phyloP scores from a whole-genome alignment of 2,113 vertebrate genomes.

The Coryphaenoides rupestris region DNA sequence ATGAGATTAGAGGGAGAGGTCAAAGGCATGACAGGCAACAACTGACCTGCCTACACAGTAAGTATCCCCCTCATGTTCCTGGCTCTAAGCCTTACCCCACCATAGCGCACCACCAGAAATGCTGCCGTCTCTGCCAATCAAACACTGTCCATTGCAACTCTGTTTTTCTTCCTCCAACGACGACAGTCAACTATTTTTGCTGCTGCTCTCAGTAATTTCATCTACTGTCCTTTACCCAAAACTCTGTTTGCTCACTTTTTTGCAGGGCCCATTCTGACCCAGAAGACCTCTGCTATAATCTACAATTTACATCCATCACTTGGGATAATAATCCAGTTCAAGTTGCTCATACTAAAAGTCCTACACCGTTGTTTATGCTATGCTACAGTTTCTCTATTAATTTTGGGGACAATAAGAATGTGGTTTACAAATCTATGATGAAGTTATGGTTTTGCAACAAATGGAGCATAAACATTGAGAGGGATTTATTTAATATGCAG shows the following conservation, averaged over 20 bases:
- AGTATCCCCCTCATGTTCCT: slow-evolving; percentile 43
- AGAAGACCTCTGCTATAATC: slow-evolving; percentile 6
- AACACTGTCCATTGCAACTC: too few relatives aligned
- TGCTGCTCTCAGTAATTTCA: background rate
- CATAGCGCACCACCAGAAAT: too few relatives aligned
- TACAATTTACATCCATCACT: slow-evolving; percentile 1
- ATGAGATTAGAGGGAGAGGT: slow-evolving; percentile 86
- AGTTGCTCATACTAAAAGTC: background rate
- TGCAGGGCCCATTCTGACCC: slow-evolving; percentile 11
- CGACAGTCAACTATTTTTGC: background rate
- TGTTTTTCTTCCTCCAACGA: too few relatives aligned
- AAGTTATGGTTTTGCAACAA: background rate
- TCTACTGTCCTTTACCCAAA: background rate
- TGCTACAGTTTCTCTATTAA: too few relatives aligned
- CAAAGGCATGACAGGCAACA: slow-evolving; percentile 83
- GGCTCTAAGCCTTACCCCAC: too few relatives aligned
- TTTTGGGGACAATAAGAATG: too few relatives aligned
- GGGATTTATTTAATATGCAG: too few relatives aligned
- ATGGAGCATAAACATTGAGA: background rate
- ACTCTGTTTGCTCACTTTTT: background rate
- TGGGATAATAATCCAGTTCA: background rate
- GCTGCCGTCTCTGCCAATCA: too few relatives aligned
- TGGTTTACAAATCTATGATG: too few relatives aligned
- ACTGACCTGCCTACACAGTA: slow-evolving; percentile 72
- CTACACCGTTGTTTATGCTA: too few relatives aligned